Base-by-base conservation (phyloP, 2,113 vertebrate species). In the Petrocephalus microphthalmus region DNA sequence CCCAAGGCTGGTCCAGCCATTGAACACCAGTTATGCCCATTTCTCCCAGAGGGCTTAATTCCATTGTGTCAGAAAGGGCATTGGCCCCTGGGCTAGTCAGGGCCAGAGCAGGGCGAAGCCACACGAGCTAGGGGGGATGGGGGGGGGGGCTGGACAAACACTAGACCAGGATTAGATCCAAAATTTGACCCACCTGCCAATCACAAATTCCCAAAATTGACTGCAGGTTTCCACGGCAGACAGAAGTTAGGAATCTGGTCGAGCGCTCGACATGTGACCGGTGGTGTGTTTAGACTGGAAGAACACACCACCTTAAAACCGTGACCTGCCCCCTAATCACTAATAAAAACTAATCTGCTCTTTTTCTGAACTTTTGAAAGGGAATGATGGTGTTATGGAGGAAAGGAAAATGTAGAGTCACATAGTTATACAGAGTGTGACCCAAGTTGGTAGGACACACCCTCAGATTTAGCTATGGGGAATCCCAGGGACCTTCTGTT, bases 191-290 rank as follows among this genome's bases (percentile, higher is more conserved):
- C 88, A 86, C 81, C 89, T 90, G 91, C 89, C 91, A 92, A 90
- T 91, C 91, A 91, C 86, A 53, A 51, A 81, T 86, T 74, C 60
- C 52, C 54, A 11, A 92, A 91, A 92, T 92, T 90, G 90, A 91
- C 88, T 92, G 89, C 92, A 92, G 91, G 90, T 90, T 92, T 87
- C 52, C 88, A 87, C 60, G 17, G 42, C 74, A 29, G 83, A 83
- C 52, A 88, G 33, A 74, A 67, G 8, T 64, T 54, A 49, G 33
- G 64, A 81, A 33, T 17, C 20, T 67, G 57, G 71, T 51, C 51
- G 83, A 64, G 53, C 33, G 19, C 33, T 88, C 56, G 11, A 0
- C 92, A 92, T 94, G 57, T 82, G 86, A 90, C 85, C 60, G 13
- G 84, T 89, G 89, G 89, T 89, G 85, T 87, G 89, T 90, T 54